phyloP scores from a whole-genome alignment of 2,888 invertebrate genomes.

The Phaedon cochleariae region DNA sequence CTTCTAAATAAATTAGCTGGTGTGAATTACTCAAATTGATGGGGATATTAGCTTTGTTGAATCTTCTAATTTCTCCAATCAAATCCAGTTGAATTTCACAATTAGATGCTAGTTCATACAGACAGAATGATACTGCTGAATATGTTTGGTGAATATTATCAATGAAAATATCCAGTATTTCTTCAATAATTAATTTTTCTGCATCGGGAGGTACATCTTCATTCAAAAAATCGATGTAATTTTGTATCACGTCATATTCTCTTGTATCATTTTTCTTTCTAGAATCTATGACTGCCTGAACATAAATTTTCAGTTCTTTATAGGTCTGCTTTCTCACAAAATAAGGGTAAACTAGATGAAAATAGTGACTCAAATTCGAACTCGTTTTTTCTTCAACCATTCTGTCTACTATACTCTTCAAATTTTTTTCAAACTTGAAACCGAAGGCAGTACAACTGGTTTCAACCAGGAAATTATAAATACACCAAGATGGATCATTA shows the following conservation, averaged over 20 bases:
- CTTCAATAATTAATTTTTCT: slow-evolving; percentile 10
- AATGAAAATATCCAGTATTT: slow-evolving; percentile 37
- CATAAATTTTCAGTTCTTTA: slow-evolving; percentile 18
- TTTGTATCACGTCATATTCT: slow-evolving; percentile 39
- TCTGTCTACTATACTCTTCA: neutral
- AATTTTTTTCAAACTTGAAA: slow-evolving; percentile 28
- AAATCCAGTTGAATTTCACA: slow-evolving; percentile 44
- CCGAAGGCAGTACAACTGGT: slow-evolving; percentile 35
- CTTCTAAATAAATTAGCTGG: slow-evolving; percentile 38
- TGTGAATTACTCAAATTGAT: slow-evolving; percentile 31
- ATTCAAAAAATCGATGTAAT: slow-evolving; percentile 32
- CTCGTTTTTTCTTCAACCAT: slow-evolving; percentile 5
- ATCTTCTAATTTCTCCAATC: slow-evolving; percentile 44
- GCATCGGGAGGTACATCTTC: neutral
- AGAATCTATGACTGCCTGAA: slow-evolving; percentile 24
- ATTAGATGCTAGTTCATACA: slow-evolving; percentile 44
- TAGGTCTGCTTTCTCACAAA: slow-evolving; percentile 11
- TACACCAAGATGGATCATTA: neutral
- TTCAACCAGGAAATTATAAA: slow-evolving; percentile 29
- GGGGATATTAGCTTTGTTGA: slow-evolving; percentile 34
- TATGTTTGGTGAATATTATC: slow-evolving; percentile 32
- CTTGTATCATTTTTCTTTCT: slow-evolving; percentile 41
- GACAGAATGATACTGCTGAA: slow-evolving; percentile 35
- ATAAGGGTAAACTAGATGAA: slow-evolving; percentile 30
- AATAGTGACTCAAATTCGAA: slow-evolving; percentile 30